These are phyloP conservation scores for Mantis religiosa DNA, from an alignment of 2,888 invertebrate genomes.

Conservation along the genomic window DNA sequence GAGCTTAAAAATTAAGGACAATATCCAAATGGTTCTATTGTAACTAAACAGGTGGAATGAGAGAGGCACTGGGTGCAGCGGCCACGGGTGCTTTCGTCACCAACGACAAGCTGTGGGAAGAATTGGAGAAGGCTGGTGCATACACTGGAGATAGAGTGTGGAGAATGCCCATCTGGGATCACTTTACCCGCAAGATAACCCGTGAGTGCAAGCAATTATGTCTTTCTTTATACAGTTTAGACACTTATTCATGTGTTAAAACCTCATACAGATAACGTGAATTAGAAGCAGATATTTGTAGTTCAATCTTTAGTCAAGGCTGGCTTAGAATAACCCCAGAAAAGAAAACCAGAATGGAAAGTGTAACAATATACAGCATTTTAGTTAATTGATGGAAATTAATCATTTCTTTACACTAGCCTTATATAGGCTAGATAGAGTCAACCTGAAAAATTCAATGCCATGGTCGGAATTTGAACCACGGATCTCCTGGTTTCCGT, in stretches of 20 bases:
- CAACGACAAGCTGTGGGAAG: constrained; percentile 64
- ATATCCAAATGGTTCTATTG: not conserved
- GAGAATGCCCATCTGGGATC: constrained; percentile 76
- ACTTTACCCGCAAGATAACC: constrained; percentile 59
- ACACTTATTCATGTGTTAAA: not conserved
- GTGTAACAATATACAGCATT: too few relatives aligned
- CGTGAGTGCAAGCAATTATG: constrained; percentile 36
- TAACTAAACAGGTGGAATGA: constrained; percentile 47
- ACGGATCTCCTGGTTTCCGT: too few relatives aligned
- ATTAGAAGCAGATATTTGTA: not conserved
- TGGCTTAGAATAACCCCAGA: too few relatives aligned
- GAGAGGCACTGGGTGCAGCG: constrained; percentile 59
- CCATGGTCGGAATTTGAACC: too few relatives aligned
- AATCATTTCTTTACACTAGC: too few relatives aligned
- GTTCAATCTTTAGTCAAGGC: too few relatives aligned
- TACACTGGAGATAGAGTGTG: constrained; percentile 77
- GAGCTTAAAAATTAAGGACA: not conserved
- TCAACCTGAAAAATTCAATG: too few relatives aligned
- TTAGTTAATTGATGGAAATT: too few relatives aligned
- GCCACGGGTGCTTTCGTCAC: constrained; percentile 74
- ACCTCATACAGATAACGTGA: not conserved
- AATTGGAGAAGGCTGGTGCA: constrained; percentile 63
- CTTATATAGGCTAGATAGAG: too few relatives aligned
- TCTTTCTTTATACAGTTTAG: not conserved
- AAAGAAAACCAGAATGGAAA: too few relatives aligned